Conservation (phyloP, 1,140 invertebrate genomes). For the Platorchestia sp. region DNA sequence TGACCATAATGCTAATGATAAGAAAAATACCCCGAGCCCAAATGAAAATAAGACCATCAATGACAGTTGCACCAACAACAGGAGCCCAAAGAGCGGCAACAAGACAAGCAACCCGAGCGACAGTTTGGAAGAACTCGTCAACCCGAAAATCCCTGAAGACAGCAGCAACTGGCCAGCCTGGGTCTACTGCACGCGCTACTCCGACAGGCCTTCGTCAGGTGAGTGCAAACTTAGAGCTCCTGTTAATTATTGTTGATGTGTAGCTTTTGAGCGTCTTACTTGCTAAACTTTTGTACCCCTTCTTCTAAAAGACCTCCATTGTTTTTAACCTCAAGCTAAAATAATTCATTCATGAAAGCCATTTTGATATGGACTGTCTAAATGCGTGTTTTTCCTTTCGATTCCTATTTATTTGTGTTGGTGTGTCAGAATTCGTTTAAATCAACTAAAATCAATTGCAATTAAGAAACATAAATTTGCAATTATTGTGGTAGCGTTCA, state of each 20-base stretch:
- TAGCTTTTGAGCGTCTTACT: too few species aligned
- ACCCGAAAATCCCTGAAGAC: slow-evolving; percentile 65
- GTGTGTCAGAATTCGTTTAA: too few species aligned
- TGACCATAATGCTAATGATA: neutral
- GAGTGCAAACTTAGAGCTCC: slow-evolving; percentile 70
- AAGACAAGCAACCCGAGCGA: slow-evolving; percentile 61
- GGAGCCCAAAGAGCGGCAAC: neutral
- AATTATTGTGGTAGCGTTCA: too few species aligned
- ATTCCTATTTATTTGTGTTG: too few species aligned
- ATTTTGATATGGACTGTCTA: too few species aligned
- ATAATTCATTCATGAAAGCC: too few species aligned
- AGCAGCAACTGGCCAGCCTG: slow-evolving; percentile 85
- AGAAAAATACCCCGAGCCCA: neutral
- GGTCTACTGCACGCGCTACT: slow-evolving; percentile 98
- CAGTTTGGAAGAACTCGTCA: slow-evolving; percentile 63
- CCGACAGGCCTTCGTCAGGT: slow-evolving; percentile 96
- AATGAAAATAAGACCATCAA: neutral
- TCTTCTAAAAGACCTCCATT: too few species aligned
- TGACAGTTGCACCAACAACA: neutral
- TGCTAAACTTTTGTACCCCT: too few species aligned
- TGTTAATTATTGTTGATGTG: neutral
- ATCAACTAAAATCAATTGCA: too few species aligned
- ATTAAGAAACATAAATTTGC: too few species aligned
- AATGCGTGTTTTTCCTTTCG: too few species aligned
- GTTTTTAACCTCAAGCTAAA: too few species aligned